These are phyloP conservation scores for Ameiurus melas DNA, from an alignment of 2,113 vertebrate species.

Conservation along the genomic window DNA sequence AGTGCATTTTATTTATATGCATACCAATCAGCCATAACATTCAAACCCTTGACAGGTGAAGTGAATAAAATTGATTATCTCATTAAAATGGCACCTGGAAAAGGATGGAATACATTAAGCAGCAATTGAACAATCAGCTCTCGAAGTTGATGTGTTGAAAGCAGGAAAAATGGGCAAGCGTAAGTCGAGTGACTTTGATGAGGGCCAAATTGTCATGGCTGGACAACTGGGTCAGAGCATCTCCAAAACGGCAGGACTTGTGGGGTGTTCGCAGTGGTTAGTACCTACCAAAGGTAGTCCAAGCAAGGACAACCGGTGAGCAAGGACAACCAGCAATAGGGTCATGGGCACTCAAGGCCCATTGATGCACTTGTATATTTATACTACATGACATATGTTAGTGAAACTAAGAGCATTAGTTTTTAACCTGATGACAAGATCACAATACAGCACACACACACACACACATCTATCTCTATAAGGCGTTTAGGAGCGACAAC, in stretches of 20 bases:
- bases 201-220: neutral
- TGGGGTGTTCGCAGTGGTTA: neutral
- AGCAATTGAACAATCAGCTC: no score
- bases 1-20: neutral
- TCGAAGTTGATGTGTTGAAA: neutral
- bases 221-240: neutral
- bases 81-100: no score
- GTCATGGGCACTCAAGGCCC: neutral
- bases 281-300: neutral
- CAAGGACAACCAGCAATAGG: neutral
- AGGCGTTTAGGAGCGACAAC: neutral
- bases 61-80: no score
- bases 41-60: no score
- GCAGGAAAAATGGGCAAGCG: neutral
- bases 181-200: neutral
- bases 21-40: no score
- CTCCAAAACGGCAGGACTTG: neutral
- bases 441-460: neutral
- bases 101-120: no score
- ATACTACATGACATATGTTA: neutral
- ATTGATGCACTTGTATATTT: neutral
- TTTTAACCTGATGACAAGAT: neutral
- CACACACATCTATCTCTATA: neutral
- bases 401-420: neutral
- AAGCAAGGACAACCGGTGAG: neutral